phyloP scores from a whole-genome alignment of 1,140 invertebrate species.

The Alviniconcha marisindica region DNA sequence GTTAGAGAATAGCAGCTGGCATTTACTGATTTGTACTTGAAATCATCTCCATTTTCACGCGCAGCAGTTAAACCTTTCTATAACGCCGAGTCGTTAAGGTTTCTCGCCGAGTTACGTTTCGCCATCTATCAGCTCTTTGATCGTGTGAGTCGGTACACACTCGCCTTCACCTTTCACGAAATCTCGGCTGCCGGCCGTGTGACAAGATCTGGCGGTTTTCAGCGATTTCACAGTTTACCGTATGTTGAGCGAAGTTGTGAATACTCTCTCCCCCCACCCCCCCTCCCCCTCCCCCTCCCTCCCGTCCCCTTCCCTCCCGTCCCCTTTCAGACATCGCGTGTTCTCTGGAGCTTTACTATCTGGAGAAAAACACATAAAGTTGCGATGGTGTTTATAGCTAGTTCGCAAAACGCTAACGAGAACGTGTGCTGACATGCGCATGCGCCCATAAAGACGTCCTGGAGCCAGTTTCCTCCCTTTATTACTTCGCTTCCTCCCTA shows the following conservation, averaged over 20 bases:
- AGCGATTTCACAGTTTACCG: slow-evolving; percentile 26
- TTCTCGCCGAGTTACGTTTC: neutral
- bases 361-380: neutral
- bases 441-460: slow-evolving; percentile 35
- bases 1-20: slow-evolving; percentile 23
- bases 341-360: no score
- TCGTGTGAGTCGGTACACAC: slow-evolving; percentile 23
- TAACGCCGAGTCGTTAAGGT: neutral
- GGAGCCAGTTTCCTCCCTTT: slow-evolving; percentile 33
- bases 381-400: slow-evolving; percentile 9
- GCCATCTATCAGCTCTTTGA: slow-evolving; percentile 24
- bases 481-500: neutral
- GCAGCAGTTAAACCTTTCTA: slow-evolving; percentile 17
- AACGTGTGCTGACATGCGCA: slow-evolving; percentile 31
- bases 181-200: neutral
- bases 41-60: slow-evolving; percentile 30
- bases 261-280: neutral
- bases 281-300: neutral
- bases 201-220: neutral
- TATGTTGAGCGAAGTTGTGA: neutral
- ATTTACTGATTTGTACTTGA: slow-evolving; percentile 33
- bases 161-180: neutral
- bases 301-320: neutral
- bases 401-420: slow-evolving; percentile 32
- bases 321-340: no score